Conservation (phyloP, 2,888 invertebrate species). For the Azorinus chamasolen region DNA sequence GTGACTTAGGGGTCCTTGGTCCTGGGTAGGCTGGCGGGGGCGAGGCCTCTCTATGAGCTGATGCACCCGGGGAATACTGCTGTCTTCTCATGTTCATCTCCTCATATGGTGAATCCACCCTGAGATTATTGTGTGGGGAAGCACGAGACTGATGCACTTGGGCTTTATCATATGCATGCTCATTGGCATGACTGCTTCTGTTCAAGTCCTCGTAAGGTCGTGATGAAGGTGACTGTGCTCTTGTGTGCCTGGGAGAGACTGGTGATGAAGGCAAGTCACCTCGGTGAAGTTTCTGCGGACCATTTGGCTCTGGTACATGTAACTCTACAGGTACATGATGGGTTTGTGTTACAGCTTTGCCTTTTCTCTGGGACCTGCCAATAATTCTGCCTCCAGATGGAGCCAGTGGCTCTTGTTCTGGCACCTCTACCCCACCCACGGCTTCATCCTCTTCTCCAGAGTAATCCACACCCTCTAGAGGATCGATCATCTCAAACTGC, state of each 20-base stretch:
- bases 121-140: not conserved
- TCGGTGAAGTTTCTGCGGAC: conserved; percentile 29
- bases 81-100: conserved; percentile 20
- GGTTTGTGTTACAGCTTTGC: conserved; percentile 21
- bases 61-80: not conserved
- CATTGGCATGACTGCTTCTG: conserved; percentile 3
- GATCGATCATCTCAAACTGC: conserved; percentile 62
- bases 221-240: not conserved
- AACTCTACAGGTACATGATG: conserved; percentile 64
- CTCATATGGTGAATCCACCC: conserved; percentile 24
- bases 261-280: not conserved
- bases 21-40: too few species aligned
- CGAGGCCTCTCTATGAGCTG: too few species aligned
- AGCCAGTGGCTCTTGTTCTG: conserved; percentile 27
- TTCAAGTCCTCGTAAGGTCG: conserved; percentile 23
- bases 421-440: conserved; percentile 46
- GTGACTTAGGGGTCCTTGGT: too few species aligned
- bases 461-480: conserved; percentile 31
- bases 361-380: conserved; percentile 55
- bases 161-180: conserved; percentile 31
- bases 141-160: too few species aligned
- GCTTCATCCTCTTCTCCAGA: conserved; percentile 47
- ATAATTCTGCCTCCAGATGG: conserved; percentile 28
- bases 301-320: conserved; percentile 50
- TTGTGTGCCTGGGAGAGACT: not conserved